Conservation (phyloP, 2,113 vertebrate genomes). For the Neogobius melanostomus region DNA sequence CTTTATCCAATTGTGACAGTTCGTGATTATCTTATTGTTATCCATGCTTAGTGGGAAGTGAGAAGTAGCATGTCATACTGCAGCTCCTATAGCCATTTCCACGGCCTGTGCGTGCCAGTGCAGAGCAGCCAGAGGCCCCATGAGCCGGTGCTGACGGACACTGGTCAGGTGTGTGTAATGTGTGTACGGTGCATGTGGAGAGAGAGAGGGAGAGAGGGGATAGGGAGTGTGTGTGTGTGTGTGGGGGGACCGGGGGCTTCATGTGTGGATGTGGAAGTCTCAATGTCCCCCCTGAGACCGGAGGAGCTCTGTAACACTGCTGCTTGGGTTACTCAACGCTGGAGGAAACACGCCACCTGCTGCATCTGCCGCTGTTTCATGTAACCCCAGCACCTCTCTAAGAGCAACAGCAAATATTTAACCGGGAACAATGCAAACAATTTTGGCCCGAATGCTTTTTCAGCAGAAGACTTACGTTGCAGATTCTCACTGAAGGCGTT, state of each 20-base stretch:
- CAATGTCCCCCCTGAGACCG: slow-evolving; percentile 66
- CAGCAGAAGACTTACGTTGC: too few species aligned
- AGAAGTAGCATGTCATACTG: not conserved
- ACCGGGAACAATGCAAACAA: not conserved
- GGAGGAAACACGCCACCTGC: slow-evolving; percentile 42
- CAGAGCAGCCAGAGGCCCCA: not conserved
- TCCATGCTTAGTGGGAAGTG: not conserved
- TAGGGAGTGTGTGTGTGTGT: slow-evolving; percentile 62
- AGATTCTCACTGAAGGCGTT: too few species aligned
- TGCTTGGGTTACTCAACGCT: slow-evolving; percentile 60
- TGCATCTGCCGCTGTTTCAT: slow-evolving; percentile 12
- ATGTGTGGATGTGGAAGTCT: slow-evolving; percentile 56
- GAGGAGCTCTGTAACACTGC: slow-evolving; percentile 53
- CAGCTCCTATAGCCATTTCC: not conserved
- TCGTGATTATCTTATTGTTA: not conserved
- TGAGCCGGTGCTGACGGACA: slow-evolving; percentile 62
- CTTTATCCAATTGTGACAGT: not conserved
- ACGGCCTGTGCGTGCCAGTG: not conserved
- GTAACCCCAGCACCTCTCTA: not conserved
- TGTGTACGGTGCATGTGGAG: slow-evolving; percentile 41
- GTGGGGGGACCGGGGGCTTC: slow-evolving; percentile 55
- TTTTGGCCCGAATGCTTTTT: not conserved
- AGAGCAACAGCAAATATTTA: slow-evolving; percentile 1
- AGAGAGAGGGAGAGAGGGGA: slow-evolving; percentile 7
- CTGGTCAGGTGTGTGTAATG: slow-evolving; percentile 60